Evolutionary conservation across 2,888 invertebrate genomes (phyloP), one percentile per base, ranked within the genome.

Genomic region (Schizotus pectinicornis): DNA sequence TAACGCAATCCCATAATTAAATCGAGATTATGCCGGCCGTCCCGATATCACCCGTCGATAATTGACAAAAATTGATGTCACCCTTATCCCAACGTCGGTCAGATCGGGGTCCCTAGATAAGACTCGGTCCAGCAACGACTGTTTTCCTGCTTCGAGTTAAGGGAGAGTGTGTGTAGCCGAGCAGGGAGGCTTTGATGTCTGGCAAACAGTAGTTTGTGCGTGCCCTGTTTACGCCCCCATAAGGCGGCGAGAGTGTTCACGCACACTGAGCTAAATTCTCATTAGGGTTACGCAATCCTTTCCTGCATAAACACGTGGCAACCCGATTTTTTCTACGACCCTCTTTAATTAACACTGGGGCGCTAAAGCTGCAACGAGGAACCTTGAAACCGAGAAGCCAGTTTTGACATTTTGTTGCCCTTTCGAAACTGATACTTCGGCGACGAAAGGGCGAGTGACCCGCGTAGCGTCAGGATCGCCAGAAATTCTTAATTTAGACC

Each of bases 251-350:
- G 36, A 50, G 49, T 54, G 49, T 59, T 59, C 50, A 59, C 54
- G 54, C 59, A 46, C 50, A n/a, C 46, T 55, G 54, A 50, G 39
- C 54, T 50, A 54, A 54, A 54, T 59, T 54, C 59, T 59, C 54
- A 54, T 59, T 59, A 59, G 50, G 42, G 43, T 39, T 39, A 39
- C 39, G 12, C 13, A 39, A 22, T 22, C 22, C 22, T 22, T 22
- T 22, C 22, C 22, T 22, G 22, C 22, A 22, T 22, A 22, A 22
- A 22, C 22, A 22, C 22, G 22, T 22, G 22, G 22, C 22, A 5
- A 5, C 22, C 2, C 3, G 22, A 22, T 22, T 22, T 22, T 22
- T 22, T 22, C 22, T n/a, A 22, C 2, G 22, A 5, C 5, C 5
- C 5, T 22, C 22, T 22, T 22, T 5, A 22, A 22, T 22, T 22